Conservation (phyloP, 2,888 invertebrate species). For the Aphidoletes aphidimyza region DNA sequence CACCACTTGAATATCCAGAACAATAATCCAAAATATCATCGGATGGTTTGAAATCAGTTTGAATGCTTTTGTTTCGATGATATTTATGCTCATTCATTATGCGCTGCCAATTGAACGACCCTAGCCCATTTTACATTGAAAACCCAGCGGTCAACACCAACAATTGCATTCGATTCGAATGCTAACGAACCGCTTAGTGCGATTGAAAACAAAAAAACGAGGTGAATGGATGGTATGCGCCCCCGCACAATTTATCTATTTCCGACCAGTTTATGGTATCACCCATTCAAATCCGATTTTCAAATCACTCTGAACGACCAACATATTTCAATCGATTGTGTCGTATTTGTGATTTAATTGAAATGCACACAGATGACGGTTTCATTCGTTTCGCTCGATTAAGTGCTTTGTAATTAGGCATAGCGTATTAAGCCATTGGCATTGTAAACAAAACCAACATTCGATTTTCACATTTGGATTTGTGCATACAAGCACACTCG, state of each 20-base stretch:
- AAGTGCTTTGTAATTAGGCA: slow-evolving; percentile 32
- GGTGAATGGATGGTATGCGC: too few species aligned
- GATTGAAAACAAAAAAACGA: too few species aligned
- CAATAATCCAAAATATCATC: not conserved
- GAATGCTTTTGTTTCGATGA: not conserved
- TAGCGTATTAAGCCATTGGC: not conserved
- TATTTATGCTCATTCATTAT: too few species aligned
- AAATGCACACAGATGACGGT: slow-evolving; percentile 10
- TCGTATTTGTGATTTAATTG: not conserved
- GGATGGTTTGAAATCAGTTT: not conserved
- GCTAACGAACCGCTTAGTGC: too few species aligned
- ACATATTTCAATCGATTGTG: not conserved
- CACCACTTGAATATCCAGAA: slow-evolving; percentile 23
- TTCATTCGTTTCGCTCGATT: slow-evolving; percentile 29
- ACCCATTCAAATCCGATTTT: too few species aligned
- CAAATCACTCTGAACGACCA: too few species aligned
- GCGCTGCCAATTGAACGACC: too few species aligned
- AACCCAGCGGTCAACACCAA: not conserved
- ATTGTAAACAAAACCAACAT: slow-evolving; percentile 12
- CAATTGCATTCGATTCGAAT: not conserved
- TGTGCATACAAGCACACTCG: not conserved
- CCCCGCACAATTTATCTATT: too few species aligned
- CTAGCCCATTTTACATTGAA: not conserved
- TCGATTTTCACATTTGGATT: slow-evolving; percentile 15
- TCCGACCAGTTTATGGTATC: too few species aligned